A percentile compares a stretch with the other conserved stretches of the same genome.
These are phyloP conservation scores for Bettongia penicillata DNA, from an alignment of 2,113 vertebrate species.

Conservation along the genomic window DNA sequence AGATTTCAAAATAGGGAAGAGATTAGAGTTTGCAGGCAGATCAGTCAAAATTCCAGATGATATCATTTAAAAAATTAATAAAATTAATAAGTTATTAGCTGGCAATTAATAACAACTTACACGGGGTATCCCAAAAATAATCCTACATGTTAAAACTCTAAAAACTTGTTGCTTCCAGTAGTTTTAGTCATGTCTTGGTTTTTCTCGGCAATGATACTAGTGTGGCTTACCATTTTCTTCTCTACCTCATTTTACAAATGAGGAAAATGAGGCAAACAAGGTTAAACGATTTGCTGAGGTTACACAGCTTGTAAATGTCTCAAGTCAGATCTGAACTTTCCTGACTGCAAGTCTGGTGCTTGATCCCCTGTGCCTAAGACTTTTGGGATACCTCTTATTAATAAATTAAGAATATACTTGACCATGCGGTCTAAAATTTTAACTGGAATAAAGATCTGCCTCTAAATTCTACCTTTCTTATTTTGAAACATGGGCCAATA, in stretches of 20 bases:
- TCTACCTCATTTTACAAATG: not conserved
- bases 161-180: not conserved
- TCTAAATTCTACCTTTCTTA: not conserved
- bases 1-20: not conserved
- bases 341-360: not conserved
- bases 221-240: not conserved
- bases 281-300: not conserved
- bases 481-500: not conserved
- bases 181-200: not conserved
- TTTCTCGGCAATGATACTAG: not conserved
- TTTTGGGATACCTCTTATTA: not conserved
- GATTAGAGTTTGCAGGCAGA: not conserved
- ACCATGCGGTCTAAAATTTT: not conserved
- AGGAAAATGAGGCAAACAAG: not conserved
- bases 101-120: not conserved
- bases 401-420: not conserved
- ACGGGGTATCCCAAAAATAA: not conserved
- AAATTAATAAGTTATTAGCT: not conserved
- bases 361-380: not conserved
- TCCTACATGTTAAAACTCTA: not conserved
- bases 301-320: not conserved
- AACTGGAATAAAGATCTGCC: not conserved
- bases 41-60: not conserved
- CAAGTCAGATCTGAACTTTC: not conserved
- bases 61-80: not conserved